Conservation (phyloP, 2,888 invertebrate species). For the Hirtodrosophila confusa region DNA sequence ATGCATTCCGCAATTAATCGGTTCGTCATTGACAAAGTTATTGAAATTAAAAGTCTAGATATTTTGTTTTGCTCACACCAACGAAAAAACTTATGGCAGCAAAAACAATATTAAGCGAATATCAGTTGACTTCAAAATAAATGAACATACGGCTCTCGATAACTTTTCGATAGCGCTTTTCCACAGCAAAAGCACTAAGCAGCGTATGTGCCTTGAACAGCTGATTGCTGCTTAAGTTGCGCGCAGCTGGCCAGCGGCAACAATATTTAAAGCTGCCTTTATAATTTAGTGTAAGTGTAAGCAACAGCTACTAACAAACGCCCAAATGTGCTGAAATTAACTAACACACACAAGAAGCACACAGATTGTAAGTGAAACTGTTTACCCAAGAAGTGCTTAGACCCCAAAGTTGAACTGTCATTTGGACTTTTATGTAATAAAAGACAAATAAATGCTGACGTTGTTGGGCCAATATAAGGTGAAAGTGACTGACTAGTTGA, state of each 20-base stretch:
- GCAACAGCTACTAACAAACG: conserved; percentile 16
- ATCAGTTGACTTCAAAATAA: too few species aligned
- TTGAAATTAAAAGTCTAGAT: too few species aligned
- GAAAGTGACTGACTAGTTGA: conserved; percentile 34
- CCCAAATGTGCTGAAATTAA: conserved; percentile 14
- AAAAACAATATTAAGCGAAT: too few species aligned
- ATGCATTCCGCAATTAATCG: too few species aligned
- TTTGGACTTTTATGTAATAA: conserved; percentile 51
- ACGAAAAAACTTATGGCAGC: too few species aligned
- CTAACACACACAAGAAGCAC: not conserved
- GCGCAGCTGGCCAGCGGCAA: conserved; percentile 25
- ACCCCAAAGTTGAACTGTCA: conserved; percentile 1
- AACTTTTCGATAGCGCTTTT: not conserved
- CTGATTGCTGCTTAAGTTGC: conserved; percentile 33
- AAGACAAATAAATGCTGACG: conserved; percentile 43
- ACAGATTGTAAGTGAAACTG: conserved; percentile 25
- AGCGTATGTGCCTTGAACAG: conserved; percentile 42
- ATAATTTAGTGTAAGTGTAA: conserved; percentile 39
- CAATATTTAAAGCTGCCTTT: conserved; percentile 38
- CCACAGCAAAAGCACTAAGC: not conserved
- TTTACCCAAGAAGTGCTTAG: conserved; percentile 14
- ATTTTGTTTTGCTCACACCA: too few species aligned
- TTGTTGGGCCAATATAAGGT: conserved; percentile 41
- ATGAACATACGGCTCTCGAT: conserved; percentile 24
- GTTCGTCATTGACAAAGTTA: too few species aligned